Evolutionary conservation across 2,888 invertebrate genomes (phyloP).

Genomic region (Polyommatus iphigenia): DNA sequence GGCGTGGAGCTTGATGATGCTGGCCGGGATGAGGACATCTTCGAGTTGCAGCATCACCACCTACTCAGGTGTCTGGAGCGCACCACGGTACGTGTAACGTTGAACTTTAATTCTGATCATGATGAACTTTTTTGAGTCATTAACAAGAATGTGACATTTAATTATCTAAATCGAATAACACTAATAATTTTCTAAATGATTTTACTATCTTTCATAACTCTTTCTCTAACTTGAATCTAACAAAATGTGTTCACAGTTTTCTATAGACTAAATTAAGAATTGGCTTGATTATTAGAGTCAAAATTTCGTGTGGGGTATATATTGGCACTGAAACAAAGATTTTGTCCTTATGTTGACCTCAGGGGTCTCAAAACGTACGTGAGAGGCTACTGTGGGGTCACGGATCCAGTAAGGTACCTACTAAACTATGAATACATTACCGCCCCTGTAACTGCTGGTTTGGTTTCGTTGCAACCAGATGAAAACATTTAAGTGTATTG

Average conservation of each 20-base stretch:
- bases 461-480: neutral
- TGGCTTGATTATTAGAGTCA: neutral
- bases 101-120: neutral
- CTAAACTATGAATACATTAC: constrained; percentile 29
- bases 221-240: neutral
- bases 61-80: constrained; percentile 97
- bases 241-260: constrained; percentile 20
- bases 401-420: constrained; percentile 27
- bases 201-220: neutral
- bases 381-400: constrained; percentile 31
- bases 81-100: constrained; percentile 86
- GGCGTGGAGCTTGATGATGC: constrained; percentile 95
- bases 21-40: constrained; percentile 96
- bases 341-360: constrained; percentile 30
- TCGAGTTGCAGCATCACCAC: constrained; percentile 99
- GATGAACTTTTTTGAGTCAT: too few relatives aligned
- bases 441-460: constrained; percentile 6
- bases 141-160: neutral
- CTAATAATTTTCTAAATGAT: neutral
- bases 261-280: neutral
- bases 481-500: too few relatives aligned
- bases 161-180: neutral
- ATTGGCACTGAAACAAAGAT: constrained; percentile 19
- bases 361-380: constrained; percentile 30
- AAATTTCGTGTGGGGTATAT: constrained; percentile 9